Evolutionary conservation across 1,140 invertebrate species (phyloP), one percentile per base, ranked within the genome.

Genomic region (Choristoneura fumiferana): DNA sequence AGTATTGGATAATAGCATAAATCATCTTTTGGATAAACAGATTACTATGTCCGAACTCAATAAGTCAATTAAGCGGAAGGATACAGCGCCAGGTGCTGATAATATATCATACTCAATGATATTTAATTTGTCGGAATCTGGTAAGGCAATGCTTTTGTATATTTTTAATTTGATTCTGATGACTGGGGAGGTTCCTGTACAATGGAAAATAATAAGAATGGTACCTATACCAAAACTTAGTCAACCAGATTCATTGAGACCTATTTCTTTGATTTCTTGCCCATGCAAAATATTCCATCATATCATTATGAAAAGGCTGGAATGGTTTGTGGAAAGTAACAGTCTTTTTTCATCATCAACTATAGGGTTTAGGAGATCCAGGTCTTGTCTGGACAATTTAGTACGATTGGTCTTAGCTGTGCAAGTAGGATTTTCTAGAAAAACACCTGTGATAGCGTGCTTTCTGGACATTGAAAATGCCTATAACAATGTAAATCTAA

Each of bases 171-270:
- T n/a, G 13, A 5, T 38, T 13, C 12, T 38, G 4, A 4, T 12
- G 13, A 12, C n/a, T 4, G 13, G 37, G 1, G n/a, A 12, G n/a
- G 37, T 38, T n/a, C 37, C 37, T 13, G 13, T 1, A 10, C 57
- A 63, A 10, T 84, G 74, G 75, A 78, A 73, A 53, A 52, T 59
- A 12, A 67, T 75, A 4, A 58, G 65, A 36, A 70, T 85, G 8
- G 68, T 81, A 5, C 57, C 76, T 12, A 69, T 80, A 9, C 67
- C 61, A 18, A 80, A 77, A 60, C 61, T 60, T n/a, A 56, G 56
- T 8, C 62, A 65, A 63, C 29, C 54, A 10, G 37, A 66, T 39
- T 18, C n/a, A n/a, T n/a, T n/a, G n/a, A n/a, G n/a, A n/a, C n/a
- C n/a, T n/a, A n/a, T n/a, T n/a, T n/a, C 60, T 9, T 29, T n/a